Base-by-base conservation (phyloP, 2,113 vertebrate species). In the Danionella cerebrum region DNA sequence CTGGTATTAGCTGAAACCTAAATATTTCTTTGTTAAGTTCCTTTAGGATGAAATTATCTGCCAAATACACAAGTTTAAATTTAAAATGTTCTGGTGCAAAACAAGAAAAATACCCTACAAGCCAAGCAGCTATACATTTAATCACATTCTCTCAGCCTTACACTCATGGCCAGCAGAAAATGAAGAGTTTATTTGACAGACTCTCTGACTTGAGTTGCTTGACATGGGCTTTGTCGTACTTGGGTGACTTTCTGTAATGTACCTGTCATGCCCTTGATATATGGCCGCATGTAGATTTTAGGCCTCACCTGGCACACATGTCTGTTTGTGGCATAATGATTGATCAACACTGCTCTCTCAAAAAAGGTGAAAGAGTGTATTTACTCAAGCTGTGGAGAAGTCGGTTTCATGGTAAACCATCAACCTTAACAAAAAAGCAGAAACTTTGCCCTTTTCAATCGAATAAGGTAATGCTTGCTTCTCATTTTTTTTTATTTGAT, bases 251-350 rank as follows among this genome's bases (percentile, higher is more conserved):
- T 66, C 70, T 78, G 72, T 84, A 86, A 86, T 83, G 79, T 79
- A 81, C 80, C 82, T 86, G 81, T 86, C 84, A 83, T 71, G 69
- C 63, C 69, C 50, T 62, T 85, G 84, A 86, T 86, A 78, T 83
- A 85, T 84, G 77, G 75, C 65, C 76, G 74, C 82, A 80, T 85
- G 83, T 84, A 85, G 84, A 82, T 87, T 83, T 83, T 84, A 83
- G 77, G 83, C 83, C 83, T 87, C 82, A 87, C 78, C 79, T 82
- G 81, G 82, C 78, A 79, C 78, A 79, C 60, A 72, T 78, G 74
- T 81, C 67, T 79, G 67, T 80, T 73, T 78, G 51, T 75, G 80
- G 72, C 81, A 80, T 50, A 36, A 78, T 85, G 85, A 86, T 83
- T 83, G 82, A 86, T 85, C 79, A 79, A 81, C 67, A 52, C 70